Evolutionary conservation across 2,797 vertebrate genomes (phyloP).

Genomic region (Aeoliscus strigatus): DNA sequence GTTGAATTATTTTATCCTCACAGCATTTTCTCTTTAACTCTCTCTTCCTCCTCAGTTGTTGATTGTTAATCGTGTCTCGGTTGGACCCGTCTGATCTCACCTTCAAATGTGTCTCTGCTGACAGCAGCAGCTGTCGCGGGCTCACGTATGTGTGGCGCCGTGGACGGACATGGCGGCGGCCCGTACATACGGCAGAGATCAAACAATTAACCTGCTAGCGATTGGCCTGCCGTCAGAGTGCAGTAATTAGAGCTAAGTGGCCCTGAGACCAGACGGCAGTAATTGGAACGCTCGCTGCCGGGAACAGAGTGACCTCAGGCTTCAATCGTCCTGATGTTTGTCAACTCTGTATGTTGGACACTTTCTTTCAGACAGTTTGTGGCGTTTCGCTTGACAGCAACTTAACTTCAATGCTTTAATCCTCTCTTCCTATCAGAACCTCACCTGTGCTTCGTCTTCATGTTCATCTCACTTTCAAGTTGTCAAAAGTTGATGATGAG

Average conservation of each 20-base stretch:
- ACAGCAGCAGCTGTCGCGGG: slow-evolving; percentile 27
- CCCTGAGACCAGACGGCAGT: slow-evolving; percentile 49
- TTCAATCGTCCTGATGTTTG: slow-evolving; percentile 19
- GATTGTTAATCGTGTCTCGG: not conserved
- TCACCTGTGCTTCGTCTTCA: too few relatives aligned
- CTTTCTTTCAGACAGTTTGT: too few relatives aligned
- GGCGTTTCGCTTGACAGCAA: too few relatives aligned
- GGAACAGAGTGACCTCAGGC: slow-evolving; percentile 38
- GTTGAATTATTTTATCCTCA: not conserved
- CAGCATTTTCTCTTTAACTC: too few relatives aligned
- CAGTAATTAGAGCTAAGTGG: slow-evolving; percentile 73
- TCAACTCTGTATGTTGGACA: not conserved
- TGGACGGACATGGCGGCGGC: slow-evolving; percentile 56
- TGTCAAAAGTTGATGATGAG: too few relatives aligned
- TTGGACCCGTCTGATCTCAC: slow-evolving; percentile 35
- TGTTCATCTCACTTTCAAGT: too few relatives aligned
- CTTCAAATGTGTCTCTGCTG: slow-evolving; percentile 42
- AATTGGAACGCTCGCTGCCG: slow-evolving; percentile 40
- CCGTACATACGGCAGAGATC: slow-evolving; percentile 78
- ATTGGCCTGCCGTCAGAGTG: slow-evolving; percentile 65
- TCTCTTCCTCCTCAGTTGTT: not conserved
- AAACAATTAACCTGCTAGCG: slow-evolving; percentile 79
- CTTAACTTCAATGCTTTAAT: too few relatives aligned
- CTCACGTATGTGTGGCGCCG: slow-evolving; percentile 33
- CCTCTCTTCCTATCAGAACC: too few relatives aligned